These are phyloP conservation scores for Tipula helvola DNA, from an alignment of 2,888 invertebrate species.

Conservation along the genomic window DNA sequence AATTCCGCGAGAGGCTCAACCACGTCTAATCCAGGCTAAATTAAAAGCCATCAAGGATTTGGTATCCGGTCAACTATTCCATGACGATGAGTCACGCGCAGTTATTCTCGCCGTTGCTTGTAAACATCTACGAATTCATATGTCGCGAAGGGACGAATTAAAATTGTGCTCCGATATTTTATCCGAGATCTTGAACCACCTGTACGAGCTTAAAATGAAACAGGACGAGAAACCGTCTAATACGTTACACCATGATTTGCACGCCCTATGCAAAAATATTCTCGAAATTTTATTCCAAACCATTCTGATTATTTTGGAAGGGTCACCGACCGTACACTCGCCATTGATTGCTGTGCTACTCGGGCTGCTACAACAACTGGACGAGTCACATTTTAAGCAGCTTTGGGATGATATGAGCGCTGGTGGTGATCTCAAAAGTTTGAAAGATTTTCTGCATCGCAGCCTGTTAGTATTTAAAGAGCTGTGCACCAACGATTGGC, in stretches of 20 bases:
- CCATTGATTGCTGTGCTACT: constrained; percentile 77
- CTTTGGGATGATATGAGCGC: constrained; percentile 69
- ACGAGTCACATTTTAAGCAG: constrained; percentile 75
- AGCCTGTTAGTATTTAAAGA: constrained; percentile 50
- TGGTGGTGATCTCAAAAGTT: constrained; percentile 58
- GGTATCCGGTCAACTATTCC: constrained; percentile 58
- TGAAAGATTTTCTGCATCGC: constrained; percentile 75
- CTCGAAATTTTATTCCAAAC: constrained; percentile 78
- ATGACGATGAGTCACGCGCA: constrained; percentile 68
- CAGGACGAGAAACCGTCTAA: constrained; percentile 38
- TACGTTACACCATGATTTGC: constrained; percentile 60
- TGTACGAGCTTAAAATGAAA: constrained; percentile 39
- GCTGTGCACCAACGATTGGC: constrained; percentile 33
- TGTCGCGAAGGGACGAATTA: constrained; percentile 69
- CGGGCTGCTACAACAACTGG: constrained; percentile 72
- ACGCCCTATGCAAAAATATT: constrained; percentile 66
- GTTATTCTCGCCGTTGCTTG: constrained; percentile 73
- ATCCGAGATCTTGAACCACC: constrained; percentile 60
- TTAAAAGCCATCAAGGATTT: constrained; percentile 72
- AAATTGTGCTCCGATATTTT: constrained; percentile 75
- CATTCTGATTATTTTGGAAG: constrained; percentile 67
- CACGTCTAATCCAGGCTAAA: constrained; percentile 66
- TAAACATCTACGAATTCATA: constrained; percentile 70
- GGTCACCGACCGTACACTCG: constrained; percentile 53
- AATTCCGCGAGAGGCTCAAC: constrained; percentile 40